A percentile compares a stretch with the other conserved stretches of the same genome.
phyloP scores from a whole-genome alignment of 2,113 vertebrate genomes.

The Pituophis catenifer region DNA sequence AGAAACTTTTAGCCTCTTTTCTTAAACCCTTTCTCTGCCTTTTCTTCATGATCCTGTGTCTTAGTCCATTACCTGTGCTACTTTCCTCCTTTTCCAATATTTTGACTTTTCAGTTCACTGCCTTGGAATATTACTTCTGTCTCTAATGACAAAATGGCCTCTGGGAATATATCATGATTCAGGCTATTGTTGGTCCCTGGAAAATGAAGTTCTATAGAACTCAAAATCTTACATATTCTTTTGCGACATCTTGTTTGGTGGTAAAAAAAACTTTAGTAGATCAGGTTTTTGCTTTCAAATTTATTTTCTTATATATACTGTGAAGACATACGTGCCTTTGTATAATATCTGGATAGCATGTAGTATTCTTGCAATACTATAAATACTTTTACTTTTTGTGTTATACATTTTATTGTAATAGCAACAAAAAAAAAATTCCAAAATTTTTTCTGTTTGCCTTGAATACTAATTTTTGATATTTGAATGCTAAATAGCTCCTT shows the following conservation, averaged over 20 bases:
- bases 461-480: neutral
- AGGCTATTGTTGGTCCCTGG: neutral
- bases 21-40: neutral
- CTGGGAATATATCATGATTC: neutral
- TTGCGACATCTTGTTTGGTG: neutral
- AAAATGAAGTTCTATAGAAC: neutral
- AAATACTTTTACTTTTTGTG: neutral
- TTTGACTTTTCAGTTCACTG: neutral
- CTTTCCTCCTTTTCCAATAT: neutral
- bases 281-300: neutral
- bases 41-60: neutral
- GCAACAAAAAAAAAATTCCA: neutral
- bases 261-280: neutral
- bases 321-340: neutral
- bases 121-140: neutral
- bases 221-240: neutral
- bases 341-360: neutral
- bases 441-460: neutral
- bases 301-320: neutral
- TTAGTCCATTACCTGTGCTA: neutral
- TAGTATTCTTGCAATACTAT: neutral
- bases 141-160: neutral
- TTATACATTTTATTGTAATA: neutral
- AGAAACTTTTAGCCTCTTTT: neutral
- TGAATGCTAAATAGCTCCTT: neutral